Percentiles rank a stretch among this genome's conserved stretches.
Conservation (phyloP, 2,888 invertebrate species). For the Trichogramma evanescens region DNA sequence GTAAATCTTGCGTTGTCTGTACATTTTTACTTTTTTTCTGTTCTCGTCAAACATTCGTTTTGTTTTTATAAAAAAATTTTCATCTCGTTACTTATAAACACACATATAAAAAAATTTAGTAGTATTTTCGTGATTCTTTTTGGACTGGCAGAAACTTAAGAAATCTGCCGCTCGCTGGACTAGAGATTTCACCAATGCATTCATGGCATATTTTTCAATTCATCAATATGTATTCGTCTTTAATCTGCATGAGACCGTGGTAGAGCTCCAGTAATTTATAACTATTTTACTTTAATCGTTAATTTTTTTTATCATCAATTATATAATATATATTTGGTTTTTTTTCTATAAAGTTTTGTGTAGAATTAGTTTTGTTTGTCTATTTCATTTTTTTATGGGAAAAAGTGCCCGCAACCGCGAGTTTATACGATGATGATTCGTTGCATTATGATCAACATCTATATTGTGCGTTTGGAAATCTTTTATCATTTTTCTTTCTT, state of each 20-base stretch:
- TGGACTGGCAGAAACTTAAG: slow-evolving; percentile 40
- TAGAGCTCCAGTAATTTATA: slow-evolving; percentile 5
- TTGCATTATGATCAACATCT: not conserved
- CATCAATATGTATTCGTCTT: not conserved
- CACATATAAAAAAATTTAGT: not conserved
- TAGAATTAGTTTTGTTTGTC: slow-evolving; percentile 1
- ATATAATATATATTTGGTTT: not conserved
- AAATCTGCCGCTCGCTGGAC: slow-evolving; percentile 45
- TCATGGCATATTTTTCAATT: slow-evolving; percentile 23
- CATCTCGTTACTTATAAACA: not conserved
- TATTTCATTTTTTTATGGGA: not conserved
- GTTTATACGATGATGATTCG: not conserved
- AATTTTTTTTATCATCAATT: not conserved
- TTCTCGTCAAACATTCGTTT: too few species aligned
- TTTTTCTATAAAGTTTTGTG: not conserved
- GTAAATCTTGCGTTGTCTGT: too few species aligned
- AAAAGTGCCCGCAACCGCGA: not conserved
- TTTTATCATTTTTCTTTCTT: not conserved
- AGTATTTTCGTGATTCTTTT: slow-evolving; percentile 31
- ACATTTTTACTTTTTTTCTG: too few species aligned
- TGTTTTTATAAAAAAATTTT: not conserved
- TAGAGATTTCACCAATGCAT: slow-evolving; percentile 47
- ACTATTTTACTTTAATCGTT: not conserved
- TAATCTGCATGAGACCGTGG: slow-evolving; percentile 14
- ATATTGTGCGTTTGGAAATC: not conserved